Base-by-base conservation (phyloP, 2,797 vertebrate species). In the Gastrophryne carolinensis region DNA sequence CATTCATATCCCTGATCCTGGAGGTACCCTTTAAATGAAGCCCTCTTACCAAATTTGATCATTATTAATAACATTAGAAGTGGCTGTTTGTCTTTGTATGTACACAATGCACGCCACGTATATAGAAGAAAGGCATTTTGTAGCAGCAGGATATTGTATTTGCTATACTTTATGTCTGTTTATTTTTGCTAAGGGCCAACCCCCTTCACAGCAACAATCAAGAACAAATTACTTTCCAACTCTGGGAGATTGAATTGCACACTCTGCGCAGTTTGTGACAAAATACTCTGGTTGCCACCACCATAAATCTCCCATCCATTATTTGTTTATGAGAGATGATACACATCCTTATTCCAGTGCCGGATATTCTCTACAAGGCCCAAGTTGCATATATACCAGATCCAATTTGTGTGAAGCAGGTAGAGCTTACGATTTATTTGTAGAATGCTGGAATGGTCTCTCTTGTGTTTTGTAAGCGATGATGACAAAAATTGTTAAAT, bases 171-270 rank as follows among this genome's bases (percentile, higher is more conserved):
- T 67, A 75, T 66, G 53, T 67, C 30, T 60, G 53, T 49, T 78
- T 78, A 78, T 78, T 69, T 72, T 72, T 78, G 67, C 61, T 58
- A 49, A 71, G 75, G 67, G 67, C 67, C 67, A 78, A 65, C 60
- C 49, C 67, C 49, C 67, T 71, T 78, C 68, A 58, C 60, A 71
- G 67, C 60, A 65, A 71, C 75, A 65, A 78, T 78, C 58, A 64
- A 27, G 60, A 64, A 71, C 39, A 78, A 78, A 78, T 78, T 64
- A 78, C 75, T 71, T 77, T 71, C 60, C 29, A 49, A 50, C 12
- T 37, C 29, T 44, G 34, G 29, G 58, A 72, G 75, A 78, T 78
- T 78, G 75, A 78, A 78, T 65, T 65, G 67, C 34, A 60, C 34
- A 60, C 67, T 72, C 60, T 70, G 44, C 58, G 67, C 66, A 78